These are phyloP conservation scores for Camponotus floridanus DNA, from an alignment of 1,140 invertebrate genomes.

Conservation along the genomic window DNA sequence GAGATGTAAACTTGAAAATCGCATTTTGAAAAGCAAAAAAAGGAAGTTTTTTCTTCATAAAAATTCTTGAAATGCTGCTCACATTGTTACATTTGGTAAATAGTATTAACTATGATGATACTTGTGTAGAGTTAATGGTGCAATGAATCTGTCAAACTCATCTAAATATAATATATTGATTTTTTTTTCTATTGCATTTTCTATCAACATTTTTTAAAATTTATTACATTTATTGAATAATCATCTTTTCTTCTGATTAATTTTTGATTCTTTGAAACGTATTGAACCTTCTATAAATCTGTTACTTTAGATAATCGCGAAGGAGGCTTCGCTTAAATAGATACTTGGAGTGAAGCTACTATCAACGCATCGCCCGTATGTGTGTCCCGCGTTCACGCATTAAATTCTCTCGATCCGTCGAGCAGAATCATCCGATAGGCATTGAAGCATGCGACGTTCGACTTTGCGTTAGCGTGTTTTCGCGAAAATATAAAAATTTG, in stretches of 20 bases:
- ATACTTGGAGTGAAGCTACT: background rate
- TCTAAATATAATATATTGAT: background rate
- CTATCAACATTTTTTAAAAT: background rate
- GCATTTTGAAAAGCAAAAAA: constrained; percentile 34
- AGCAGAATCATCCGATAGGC: constrained; percentile 66
- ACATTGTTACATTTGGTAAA: background rate
- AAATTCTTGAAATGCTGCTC: background rate
- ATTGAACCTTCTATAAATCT: background rate
- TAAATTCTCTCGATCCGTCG: constrained; percentile 65
- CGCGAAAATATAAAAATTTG: constrained; percentile 21
- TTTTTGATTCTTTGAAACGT: background rate
- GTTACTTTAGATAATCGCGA: background rate
- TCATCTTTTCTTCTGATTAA: background rate
- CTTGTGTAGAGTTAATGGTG: background rate
- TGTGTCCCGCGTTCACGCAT: constrained; percentile 43
- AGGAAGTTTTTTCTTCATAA: background rate
- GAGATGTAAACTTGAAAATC: constrained; percentile 50
- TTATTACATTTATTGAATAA: background rate
- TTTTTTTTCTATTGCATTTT: background rate
- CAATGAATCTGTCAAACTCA: background rate
- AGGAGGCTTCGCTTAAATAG: constrained; percentile 4
- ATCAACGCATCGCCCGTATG: background rate
- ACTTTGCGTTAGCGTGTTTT: constrained; percentile 39
- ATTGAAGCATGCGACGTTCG: constrained; percentile 25
- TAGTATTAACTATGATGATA: background rate